Base-by-base conservation (phyloP, 2,113 vertebrate genomes). In the Osmerus eperlanus region DNA sequence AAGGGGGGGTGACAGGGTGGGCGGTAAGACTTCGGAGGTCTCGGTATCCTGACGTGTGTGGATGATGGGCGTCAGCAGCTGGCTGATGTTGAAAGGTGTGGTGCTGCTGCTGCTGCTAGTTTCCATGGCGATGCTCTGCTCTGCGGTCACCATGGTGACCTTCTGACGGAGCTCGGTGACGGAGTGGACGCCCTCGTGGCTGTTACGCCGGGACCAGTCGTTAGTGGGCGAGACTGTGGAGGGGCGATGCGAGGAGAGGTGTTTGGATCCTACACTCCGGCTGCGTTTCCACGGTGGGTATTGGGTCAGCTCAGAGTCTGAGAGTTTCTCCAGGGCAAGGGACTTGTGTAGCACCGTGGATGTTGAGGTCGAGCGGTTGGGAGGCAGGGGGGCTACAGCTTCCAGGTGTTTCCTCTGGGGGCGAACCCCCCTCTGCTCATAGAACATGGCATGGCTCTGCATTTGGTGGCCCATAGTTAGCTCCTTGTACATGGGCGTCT, bases 41-140 rank as follows among this genome's bases (percentile, higher is more conserved):
- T 91, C 91, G 23, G 69, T 78, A 64, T 91, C 90, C 14, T 91
- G 91, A 76, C 93, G 92, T 71, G 87, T 77, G 47, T 85, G 83
- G 70, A 94, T 92, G 63, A 91, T 69, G 4, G 96, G 94, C 3
- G 94, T 95, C 67, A 95, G 86, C 66, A 95, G 91, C 65, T 96
- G 82, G 0, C 86, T 94, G 76, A 95, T 94, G 74, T 91, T 95
- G 77, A 96, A 96, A 14, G 94, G 91, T 7, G 85, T 90, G 14
- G 73, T 70, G 47, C 68, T 82, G 66, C 64, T 85, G 66, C 64
- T 85, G 66, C 76, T 77, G 41, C 61, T 65, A 60, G 41, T 68
- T 23, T 72, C 67, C 62, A 66, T 59, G 14, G 80, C 21, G 58
- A 13, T 21, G 23, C 14, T 77, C 58, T 67, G 63, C 32, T 58